Base-by-base conservation (phyloP, 2,797 vertebrate species). In the Clarias fuscus region DNA sequence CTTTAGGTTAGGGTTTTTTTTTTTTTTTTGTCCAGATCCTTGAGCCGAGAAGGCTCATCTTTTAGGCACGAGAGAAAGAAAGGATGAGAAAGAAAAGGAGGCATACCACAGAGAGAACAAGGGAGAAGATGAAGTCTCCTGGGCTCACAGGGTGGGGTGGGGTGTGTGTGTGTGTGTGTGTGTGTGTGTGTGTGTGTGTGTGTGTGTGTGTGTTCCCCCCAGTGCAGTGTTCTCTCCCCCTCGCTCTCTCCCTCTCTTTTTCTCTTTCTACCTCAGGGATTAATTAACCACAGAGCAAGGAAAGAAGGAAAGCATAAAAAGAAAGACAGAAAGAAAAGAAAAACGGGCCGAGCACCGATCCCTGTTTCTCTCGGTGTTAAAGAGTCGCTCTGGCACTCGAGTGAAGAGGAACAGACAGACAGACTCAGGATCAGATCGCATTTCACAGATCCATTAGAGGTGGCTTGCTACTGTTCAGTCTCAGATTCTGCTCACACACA, bases 251-350 rank as follows among this genome's bases (percentile, higher is more conserved):
- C 65, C 15, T 81, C 78, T 81, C 8, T 10, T 53, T 80, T 24
- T 81, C 78, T 81, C 8, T 10, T 53, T 17, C 86, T 70, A 88
- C 87, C 87, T 88, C 89, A 93, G 94, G 91, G 92, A 88, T 59
- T 78, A 90, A 93, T 94, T 94, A 94, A 91, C 88, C 90, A 92
- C 84, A 88, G 89, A 85, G 64, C 58, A 81, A 84, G 88, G 24
- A 27, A 48, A 83, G 78, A 70, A 72, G 67, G 78, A 83, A 40
- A 82, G 82, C 37, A 58, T 78, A 48, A 43, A 53, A 53, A 81
- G 81, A 86, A 77, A 72, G 67, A 70, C 8, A 71, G 30, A 81
- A 7, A n/a, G 72, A 62, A 62, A 59, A 11, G 33, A 43, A 11
- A 61, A 33, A 24, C 0, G 61, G 58, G 14, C 4, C 58, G 17